Evolutionary conservation across 2,888 invertebrate species (phyloP).

Genomic region (Drosophila merina): DNA sequence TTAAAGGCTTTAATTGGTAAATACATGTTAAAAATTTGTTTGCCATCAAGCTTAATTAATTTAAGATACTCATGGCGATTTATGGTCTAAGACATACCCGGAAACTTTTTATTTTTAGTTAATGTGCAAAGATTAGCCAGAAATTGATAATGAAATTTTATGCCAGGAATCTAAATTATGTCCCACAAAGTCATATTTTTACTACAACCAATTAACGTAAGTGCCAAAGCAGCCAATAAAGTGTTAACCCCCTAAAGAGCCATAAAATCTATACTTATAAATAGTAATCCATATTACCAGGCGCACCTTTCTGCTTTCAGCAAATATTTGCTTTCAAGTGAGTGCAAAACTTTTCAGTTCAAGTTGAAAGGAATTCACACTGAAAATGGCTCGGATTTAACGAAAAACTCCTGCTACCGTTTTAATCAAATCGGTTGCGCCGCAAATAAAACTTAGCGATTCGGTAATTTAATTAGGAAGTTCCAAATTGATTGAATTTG

Average conservation of each 20-base stretch:
- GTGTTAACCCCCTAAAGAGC: slow-evolving; percentile 2
- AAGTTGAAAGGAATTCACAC: not conserved
- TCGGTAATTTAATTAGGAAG: slow-evolving; percentile 70
- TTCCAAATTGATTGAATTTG: slow-evolving; percentile 61
- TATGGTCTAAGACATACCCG: not conserved
- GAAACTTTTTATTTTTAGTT: not conserved
- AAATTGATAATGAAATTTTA: not conserved
- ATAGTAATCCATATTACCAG: slow-evolving; percentile 2
- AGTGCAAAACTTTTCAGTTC: not conserved
- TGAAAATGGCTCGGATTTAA: not conserved
- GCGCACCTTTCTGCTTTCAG: slow-evolving; percentile 1
- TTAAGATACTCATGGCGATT: not conserved
- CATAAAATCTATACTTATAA: slow-evolving; percentile 15
- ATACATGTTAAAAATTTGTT: slow-evolving; percentile 37
- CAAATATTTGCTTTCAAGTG: not conserved
- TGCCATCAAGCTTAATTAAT: slow-evolving; percentile 10
- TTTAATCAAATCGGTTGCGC: slow-evolving; percentile 19
- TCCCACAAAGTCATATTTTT: not conserved
- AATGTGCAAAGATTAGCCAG: not conserved
- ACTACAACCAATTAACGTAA: slow-evolving; percentile 11
- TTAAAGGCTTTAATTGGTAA: slow-evolving; percentile 38
- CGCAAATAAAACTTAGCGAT: slow-evolving; percentile 36
- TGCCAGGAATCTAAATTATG: not conserved
- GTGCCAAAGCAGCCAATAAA: slow-evolving; percentile 10
- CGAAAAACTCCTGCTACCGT: slow-evolving; percentile 21